Evolutionary conservation across 2,888 invertebrate genomes (phyloP).

Genomic region (Drosophila kuntzei): DNA sequence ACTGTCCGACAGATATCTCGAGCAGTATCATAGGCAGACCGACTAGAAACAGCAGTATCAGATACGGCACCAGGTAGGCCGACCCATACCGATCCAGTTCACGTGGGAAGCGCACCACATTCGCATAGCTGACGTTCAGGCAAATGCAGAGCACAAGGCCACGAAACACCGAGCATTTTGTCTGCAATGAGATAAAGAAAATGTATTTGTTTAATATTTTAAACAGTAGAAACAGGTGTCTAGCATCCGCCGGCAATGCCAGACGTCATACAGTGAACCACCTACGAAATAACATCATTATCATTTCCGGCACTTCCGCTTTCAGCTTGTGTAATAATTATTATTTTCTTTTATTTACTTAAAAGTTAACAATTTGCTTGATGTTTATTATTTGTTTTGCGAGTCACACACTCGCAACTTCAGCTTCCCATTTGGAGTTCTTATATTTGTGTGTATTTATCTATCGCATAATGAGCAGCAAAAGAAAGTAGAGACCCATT

Average conservation of each 20-base stretch:
- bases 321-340: conserved; percentile 74
- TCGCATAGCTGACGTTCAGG: conserved; percentile 85
- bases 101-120: conserved; percentile 85
- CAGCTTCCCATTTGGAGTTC: conserved; percentile 33
- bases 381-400: conserved; percentile 64
- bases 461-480: conserved; percentile 71
- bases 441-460: conserved; percentile 42
- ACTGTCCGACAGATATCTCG: conserved; percentile 85
- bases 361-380: conserved; percentile 56
- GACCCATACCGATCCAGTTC: conserved; percentile 85
- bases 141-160: conserved; percentile 85
- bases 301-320: conserved; percentile 77
- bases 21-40: conserved; percentile 85
- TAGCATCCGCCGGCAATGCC: conserved; percentile 39
- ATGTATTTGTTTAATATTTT: conserved; percentile 5
- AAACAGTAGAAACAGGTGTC: neutral
- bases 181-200: conserved; percentile 69
- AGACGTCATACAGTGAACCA: conserved; percentile 19
- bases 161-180: conserved; percentile 86
- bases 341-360: conserved; percentile 49
- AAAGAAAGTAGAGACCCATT: conserved; percentile 70
- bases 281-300: conserved; percentile 54
- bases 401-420: conserved; percentile 5
- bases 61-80: conserved; percentile 85
- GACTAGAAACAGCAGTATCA: conserved; percentile 85